phyloP scores from a whole-genome alignment of 2,888 invertebrate species.

The Norana najaformis region DNA sequence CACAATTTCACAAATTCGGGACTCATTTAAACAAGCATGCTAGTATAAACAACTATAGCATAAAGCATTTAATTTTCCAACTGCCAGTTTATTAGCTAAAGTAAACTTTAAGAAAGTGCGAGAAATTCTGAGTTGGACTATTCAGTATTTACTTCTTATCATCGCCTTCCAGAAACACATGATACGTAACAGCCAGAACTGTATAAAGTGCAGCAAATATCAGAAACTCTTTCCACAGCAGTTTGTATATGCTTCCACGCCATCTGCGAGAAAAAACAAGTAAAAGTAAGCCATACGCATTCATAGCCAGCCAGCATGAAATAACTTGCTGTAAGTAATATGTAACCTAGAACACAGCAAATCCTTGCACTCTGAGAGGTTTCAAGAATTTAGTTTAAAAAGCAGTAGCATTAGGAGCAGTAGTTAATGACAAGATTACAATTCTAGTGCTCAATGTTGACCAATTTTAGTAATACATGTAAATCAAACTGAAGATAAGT shows the following conservation, averaged over 20 bases:
- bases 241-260: slow-evolving; percentile 91
- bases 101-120: not conserved
- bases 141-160: not conserved
- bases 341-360: not conserved
- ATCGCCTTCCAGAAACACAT: slow-evolving; percentile 71
- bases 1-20: no score
- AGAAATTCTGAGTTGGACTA: not conserved
- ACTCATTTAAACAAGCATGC: not conserved
- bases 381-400: not conserved
- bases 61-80: no score
- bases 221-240: slow-evolving; percentile 85
- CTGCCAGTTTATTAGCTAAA: not conserved
- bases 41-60: not conserved
- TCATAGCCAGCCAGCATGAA: slow-evolving; percentile 3
- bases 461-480: no score
- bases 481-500: no score
- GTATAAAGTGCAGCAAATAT: slow-evolving; percentile 81
- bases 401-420: not conserved
- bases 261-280: slow-evolving; percentile 69
- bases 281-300: not conserved
- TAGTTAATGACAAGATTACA: not conserved
- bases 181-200: slow-evolving; percentile 76
- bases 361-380: not conserved
- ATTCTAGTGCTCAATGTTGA: no score
- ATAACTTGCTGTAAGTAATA: slow-evolving; percentile 18